Percentiles rank a stretch among this genome's conserved stretches.
These are phyloP conservation scores for Elymnias hypermnestra DNA, from an alignment of 1,140 invertebrate species.

Conservation along the genomic window DNA sequence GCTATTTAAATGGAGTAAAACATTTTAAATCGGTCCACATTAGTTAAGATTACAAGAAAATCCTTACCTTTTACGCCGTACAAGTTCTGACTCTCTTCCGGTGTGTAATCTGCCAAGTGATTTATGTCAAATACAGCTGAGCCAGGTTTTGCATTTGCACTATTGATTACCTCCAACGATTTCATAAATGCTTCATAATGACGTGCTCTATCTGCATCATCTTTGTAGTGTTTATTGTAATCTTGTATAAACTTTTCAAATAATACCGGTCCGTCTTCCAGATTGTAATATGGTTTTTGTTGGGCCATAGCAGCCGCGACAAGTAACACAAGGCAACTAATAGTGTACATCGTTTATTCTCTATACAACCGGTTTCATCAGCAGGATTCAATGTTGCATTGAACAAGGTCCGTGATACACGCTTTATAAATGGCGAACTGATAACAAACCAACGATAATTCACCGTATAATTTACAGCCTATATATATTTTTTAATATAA, in stretches of 20 bases:
- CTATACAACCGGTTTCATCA: background rate
- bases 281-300: slow-evolving; percentile 31
- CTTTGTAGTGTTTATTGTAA: slow-evolving; percentile 36
- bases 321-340: slow-evolving; percentile 7
- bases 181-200: slow-evolving; percentile 38
- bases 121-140: slow-evolving; percentile 40
- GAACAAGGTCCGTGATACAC: background rate
- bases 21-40: too few species aligned
- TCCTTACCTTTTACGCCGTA: slow-evolving; percentile 12
- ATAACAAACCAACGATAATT: background rate
- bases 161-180: slow-evolving; percentile 38
- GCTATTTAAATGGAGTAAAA: too few species aligned
- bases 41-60: background rate
- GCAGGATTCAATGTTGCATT: background rate
- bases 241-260: slow-evolving; percentile 42
- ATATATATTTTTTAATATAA: too few species aligned
- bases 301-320: slow-evolving; percentile 22
- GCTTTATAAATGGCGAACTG: background rate
- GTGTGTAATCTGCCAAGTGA: slow-evolving; percentile 43
- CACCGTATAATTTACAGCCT: background rate
- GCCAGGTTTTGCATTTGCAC: slow-evolving; percentile 20
- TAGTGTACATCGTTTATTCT: background rate
- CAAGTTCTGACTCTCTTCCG: slow-evolving; percentile 30
- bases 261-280: slow-evolving; percentile 28
- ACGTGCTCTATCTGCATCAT: slow-evolving; percentile 32